A percentile compares a stretch with the other conserved stretches of the same genome.
Evolutionary conservation across 2,113 vertebrate species (phyloP).

Genomic region (Sylvietta virens): DNA sequence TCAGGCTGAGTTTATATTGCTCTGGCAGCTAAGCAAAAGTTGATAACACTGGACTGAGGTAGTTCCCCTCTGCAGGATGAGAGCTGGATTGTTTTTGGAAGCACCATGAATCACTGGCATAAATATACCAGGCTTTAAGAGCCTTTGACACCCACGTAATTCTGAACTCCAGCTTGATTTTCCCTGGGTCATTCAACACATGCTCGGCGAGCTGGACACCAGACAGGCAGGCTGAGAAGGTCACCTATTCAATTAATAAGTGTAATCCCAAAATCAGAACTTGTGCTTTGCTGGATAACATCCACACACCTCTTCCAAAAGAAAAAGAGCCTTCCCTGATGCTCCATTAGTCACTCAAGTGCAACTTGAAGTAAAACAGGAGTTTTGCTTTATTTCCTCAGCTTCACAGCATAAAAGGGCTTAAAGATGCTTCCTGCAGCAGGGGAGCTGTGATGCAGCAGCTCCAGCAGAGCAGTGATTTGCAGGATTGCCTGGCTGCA

Average conservation of each 20-base stretch:
- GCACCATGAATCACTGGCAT: not conserved
- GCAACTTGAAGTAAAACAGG: not conserved
- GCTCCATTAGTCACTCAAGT: not conserved
- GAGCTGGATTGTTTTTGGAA: slow-evolving; percentile 14
- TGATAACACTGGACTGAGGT: not conserved
- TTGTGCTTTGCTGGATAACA: not conserved
- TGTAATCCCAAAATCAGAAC: not conserved
- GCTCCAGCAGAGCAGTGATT: not conserved
- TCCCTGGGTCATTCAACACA: not conserved
- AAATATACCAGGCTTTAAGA: slow-evolving; percentile 21
- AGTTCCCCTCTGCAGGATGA: not conserved
- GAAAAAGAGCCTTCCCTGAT: not conserved
- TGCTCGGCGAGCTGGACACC: accelerated
- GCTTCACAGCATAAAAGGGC: not conserved
- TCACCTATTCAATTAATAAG: not conserved
- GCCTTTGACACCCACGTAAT: not conserved
- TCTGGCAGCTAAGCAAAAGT: not conserved
- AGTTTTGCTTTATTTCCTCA: not conserved
- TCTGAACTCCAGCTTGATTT: not conserved
- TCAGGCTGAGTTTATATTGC: not conserved
- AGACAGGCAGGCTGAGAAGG: not conserved
- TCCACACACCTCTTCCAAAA: not conserved
- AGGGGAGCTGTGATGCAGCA: not conserved
- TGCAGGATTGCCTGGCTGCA: not conserved
- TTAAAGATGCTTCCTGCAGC: not conserved